A percentile compares a stretch with the other conserved stretches of the same genome.
Evolutionary conservation across 2,797 vertebrate genomes (phyloP).

Genomic region (Hylomyscus alleni): DNA sequence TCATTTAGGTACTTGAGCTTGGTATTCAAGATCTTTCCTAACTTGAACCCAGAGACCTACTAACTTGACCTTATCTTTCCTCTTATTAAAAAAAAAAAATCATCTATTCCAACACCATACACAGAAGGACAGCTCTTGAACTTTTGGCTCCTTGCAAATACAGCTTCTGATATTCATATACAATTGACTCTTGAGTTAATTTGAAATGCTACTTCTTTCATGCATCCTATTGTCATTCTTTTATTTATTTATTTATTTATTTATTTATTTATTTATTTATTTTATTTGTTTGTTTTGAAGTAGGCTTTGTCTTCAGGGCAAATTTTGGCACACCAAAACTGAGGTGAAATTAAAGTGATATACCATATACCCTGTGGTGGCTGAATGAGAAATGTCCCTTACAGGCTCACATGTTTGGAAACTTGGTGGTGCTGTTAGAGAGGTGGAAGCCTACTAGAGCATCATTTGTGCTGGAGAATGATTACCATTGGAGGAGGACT

Average conservation of each 20-base stretch:
- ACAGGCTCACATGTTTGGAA: background rate
- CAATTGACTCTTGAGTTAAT: background rate
- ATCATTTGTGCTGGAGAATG: background rate
- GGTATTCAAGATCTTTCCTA: constrained; percentile 14
- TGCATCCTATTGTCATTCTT: background rate
- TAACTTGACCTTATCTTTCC: background rate
- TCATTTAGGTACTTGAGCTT: constrained; percentile 37
- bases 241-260: background rate
- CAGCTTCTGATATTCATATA: background rate
- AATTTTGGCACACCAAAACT: background rate
- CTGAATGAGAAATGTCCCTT: background rate
- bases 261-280: background rate
- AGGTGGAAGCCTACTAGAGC: background rate
- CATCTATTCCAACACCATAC: background rate
- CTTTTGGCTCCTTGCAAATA: rapidly evolving
- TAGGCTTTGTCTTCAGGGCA: background rate
- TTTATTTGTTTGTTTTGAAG: background rate
- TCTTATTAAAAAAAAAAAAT: background rate
- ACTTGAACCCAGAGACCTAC: background rate
- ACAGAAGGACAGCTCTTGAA: background rate
- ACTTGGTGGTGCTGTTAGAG: background rate
- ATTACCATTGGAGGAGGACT: background rate
- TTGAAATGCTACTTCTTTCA: background rate
- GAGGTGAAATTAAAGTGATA: background rate
- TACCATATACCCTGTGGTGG: rapidly evolving